Evolutionary conservation across 1,140 invertebrate genomes (phyloP).

Genomic region (Pemphigus obesinymphae): DNA sequence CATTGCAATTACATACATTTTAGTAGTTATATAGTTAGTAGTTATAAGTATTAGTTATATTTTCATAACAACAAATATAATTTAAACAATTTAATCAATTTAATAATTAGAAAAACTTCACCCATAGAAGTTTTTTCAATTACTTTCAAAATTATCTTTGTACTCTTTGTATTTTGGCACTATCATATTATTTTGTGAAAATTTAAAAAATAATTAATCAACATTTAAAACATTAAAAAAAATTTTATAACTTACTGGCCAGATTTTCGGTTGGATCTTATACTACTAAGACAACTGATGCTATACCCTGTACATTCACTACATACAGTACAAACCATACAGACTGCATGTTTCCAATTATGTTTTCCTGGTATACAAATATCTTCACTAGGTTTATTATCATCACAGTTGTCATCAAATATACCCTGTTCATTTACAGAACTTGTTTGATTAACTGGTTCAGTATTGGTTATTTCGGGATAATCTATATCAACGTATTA

Average conservation of each 20-base stretch:
- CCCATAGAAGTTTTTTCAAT: no score
- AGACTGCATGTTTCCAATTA: conserved; percentile 75
- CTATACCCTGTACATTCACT: conserved; percentile 92
- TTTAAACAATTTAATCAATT: no score
- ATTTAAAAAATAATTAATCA: no score
- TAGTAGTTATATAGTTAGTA: no score
- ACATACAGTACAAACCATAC: conserved; percentile 86
- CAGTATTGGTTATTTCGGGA: conserved; percentile 11
- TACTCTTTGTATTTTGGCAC: no score
- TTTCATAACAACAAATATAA: no score
- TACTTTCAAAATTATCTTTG: no score
- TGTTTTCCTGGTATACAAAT: conserved; percentile 68
- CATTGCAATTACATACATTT: no score
- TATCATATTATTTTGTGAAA: no score
- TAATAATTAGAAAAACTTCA: not conserved
- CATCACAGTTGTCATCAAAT: not conserved
- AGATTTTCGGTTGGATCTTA: conserved; percentile 72
- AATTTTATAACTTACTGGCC: conserved; percentile 82
- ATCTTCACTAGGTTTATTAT: conserved; percentile 49
- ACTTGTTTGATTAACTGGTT: not conserved
- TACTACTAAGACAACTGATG: conserved; percentile 73
- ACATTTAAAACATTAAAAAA: no score
- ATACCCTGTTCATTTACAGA: not conserved
- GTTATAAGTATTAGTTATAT: no score
- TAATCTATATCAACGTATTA: conserved; percentile 17